A percentile compares a stretch with the other conserved stretches of the same genome.
Evolutionary conservation across 92 coral and sea anemone genomes (phyloP).

Genomic region (Umimayanthus kanabou): DNA sequence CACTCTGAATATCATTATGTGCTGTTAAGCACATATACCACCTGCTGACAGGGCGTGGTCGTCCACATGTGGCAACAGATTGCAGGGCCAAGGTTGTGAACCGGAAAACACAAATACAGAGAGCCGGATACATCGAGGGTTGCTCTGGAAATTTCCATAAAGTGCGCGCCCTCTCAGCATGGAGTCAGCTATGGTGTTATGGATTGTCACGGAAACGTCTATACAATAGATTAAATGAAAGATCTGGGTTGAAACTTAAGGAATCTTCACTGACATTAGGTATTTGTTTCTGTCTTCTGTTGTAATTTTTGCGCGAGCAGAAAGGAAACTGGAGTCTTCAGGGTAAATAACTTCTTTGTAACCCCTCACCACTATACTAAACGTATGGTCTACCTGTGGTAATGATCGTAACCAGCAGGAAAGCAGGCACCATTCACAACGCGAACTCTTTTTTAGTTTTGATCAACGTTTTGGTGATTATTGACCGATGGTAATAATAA

Average conservation of each 20-base stretch:
- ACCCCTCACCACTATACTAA: too few relatives aligned
- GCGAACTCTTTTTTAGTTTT: too few relatives aligned
- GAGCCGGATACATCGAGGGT: not conserved
- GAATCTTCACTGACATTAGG: too few relatives aligned
- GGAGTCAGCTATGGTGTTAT: not conserved
- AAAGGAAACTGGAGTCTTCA: too few relatives aligned
- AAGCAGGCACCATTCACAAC: too few relatives aligned
- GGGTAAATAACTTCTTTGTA: too few relatives aligned
- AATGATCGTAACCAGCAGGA: too few relatives aligned
- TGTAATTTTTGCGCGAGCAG: too few relatives aligned
- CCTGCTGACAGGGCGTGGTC: conserved; percentile 37
- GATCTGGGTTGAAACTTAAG: not conserved
- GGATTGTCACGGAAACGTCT: not conserved
- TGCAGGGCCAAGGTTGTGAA: not conserved
- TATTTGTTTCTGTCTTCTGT: too few relatives aligned
- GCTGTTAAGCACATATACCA: not conserved
- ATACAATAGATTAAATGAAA: not conserved
- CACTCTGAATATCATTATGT: not conserved
- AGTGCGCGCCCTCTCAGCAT: not conserved
- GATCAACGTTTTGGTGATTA: too few relatives aligned
- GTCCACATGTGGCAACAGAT: conserved; percentile 8
- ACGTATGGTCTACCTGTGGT: too few relatives aligned
- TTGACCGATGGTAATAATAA: not conserved
- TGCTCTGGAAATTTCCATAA: conserved; percentile 5
- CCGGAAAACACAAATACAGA: conserved; percentile 9